A percentile compares a stretch with the other conserved stretches of the same genome.
Evolutionary conservation across 2,113 vertebrate species (phyloP).

Genomic region (Bungarus multicinctus): DNA sequence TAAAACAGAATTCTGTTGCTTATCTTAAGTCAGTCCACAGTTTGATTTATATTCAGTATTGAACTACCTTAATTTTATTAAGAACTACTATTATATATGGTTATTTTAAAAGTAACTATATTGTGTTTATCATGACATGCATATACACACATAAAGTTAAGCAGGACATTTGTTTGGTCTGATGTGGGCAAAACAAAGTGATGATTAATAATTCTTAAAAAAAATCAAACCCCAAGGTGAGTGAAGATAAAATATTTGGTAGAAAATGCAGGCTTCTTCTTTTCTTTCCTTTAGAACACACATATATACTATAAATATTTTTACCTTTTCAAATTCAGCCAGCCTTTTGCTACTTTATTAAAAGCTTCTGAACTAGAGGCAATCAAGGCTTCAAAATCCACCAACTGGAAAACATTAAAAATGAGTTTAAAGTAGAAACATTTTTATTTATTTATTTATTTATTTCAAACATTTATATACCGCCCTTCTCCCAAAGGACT

Average conservation of each 20-base stretch:
- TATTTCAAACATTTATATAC: no score
- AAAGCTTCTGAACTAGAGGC: constrained; percentile 89
- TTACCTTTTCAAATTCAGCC: constrained; percentile 96
- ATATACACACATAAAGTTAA: neutral
- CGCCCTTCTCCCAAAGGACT: no score
- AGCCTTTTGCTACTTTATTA: constrained; percentile 87
- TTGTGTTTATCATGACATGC: neutral
- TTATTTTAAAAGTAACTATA: neutral
- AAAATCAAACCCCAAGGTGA: neutral
- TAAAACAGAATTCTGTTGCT: neutral
- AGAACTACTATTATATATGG: neutral
- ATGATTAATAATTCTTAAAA: neutral
- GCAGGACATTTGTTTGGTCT: neutral
- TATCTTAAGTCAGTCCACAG: neutral
- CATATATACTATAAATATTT: neutral
- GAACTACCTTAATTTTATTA: neutral
- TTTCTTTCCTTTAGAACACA: neutral
- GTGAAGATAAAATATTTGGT: neutral
- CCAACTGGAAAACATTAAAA: constrained; percentile 76
- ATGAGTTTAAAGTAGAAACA: neutral
- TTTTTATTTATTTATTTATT: no score
- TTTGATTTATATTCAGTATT: neutral
- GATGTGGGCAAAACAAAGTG: neutral
- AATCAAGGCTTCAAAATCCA: constrained; percentile 98
- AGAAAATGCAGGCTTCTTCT: neutral